Base-by-base conservation (phyloP, 2,888 invertebrate genomes). In the Spisula subtruncata region DNA sequence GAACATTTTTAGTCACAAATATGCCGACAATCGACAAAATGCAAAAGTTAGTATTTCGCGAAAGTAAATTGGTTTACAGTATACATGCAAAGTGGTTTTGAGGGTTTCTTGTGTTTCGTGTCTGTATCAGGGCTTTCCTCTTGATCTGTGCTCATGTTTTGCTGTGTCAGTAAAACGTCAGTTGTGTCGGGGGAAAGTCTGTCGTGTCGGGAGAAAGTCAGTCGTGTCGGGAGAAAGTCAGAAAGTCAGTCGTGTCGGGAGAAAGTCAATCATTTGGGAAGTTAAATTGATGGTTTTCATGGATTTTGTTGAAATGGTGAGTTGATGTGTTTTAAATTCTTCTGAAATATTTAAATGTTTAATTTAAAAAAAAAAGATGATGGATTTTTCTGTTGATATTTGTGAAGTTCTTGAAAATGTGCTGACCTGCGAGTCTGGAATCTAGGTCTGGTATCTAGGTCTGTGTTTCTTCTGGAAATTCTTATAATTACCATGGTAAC, bases 391-490 rank as follows among this genome's bases (percentile, higher is more conserved):
- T 18, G 60, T 8, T 60, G 60, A 20, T 66, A 25, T 66, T 18
- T 56, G 18, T 56, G 20, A 66, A 66, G 60, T 66, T n/a, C n/a
- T 66, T 66, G 10, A n/a, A n/a, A 60, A n/a, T n/a, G 18, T 60
- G 60, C 18, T 60, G n/a, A 60, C 60, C 60, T 60, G 60, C 60
- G n/a, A 60, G 4, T 60, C 20, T n/a, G 60, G 18, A 60, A 60
- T n/a, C n/a, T 60, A 20, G n/a, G 60, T n/a, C 60, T n/a, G 60
- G n/a, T n/a, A n/a, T n/a, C n/a, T n/a, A n/a, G n/a, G n/a, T n/a
- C n/a, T n/a, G n/a, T 20, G 20, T 60, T n/a, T 60, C n/a, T 16
- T 60, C 60, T 60, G 60, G 60, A 60, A 60, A 60, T 60, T 60
- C n/a, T 60, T n/a, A 60, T 60, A n/a, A n/a, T 60, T 16, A 2